Conservation (phyloP, 2,797 vertebrate species). For the Onychomys leucogaster region DNA sequence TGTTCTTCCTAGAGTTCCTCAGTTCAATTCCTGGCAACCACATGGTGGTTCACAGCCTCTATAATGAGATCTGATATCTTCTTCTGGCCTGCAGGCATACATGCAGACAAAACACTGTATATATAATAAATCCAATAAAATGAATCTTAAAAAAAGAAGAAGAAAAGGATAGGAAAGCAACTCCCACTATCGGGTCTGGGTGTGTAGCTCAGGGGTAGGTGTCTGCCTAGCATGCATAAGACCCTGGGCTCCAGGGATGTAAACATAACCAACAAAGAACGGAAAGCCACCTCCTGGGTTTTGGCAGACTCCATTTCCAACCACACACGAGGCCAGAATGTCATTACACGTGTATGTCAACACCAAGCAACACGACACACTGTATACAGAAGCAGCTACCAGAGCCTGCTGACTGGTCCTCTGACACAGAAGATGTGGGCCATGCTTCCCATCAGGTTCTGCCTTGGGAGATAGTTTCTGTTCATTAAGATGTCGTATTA, state of each 20-base stretch:
- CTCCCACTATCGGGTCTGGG: not conserved
- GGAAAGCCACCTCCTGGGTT: not conserved
- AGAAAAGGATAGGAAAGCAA: not conserved
- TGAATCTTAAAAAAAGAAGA: no score
- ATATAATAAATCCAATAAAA: no score
- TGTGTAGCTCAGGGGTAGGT: not conserved
- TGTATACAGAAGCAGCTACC: not conserved
- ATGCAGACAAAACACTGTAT: no score
- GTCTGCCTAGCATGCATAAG: not conserved
- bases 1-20: no score
- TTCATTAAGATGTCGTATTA: not conserved
- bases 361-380: not conserved
- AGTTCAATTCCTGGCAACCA: no score
- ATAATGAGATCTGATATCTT: no score
- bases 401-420: not conserved
- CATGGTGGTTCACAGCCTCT: no score
- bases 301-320: not conserved
- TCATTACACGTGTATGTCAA: not conserved
- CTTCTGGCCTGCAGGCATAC: no score
- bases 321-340: not conserved
- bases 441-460: not conserved
- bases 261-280: not conserved
- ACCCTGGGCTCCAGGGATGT: not conserved
- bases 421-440: not conserved
- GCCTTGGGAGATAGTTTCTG: not conserved